Base-by-base conservation (phyloP, 2,888 invertebrate genomes). In the Melanostoma scalare region DNA sequence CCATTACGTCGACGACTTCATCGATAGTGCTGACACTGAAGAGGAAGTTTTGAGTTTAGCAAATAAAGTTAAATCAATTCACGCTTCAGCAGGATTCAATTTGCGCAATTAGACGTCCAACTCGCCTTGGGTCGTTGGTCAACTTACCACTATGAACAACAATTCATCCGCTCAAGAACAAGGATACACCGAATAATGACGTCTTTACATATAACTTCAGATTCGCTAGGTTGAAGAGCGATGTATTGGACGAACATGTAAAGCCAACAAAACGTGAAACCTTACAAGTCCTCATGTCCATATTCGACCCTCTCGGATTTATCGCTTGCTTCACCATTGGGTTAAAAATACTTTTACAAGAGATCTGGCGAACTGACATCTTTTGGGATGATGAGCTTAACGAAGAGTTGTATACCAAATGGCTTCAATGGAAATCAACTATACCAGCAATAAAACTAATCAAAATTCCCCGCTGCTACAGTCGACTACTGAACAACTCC, bases 1-100 rank as follows among this genome's bases (percentile, higher is more conserved):
- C 6, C 85, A 79, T 55, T 88, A 88, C 55, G 85, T 88, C 75
- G 87, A 88, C 52, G 87, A 87, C 44, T 85, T 84, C 33, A 55
- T 87, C 6, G 86, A 86, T 31, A 86, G 86, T 42, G 71, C 69
- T 6, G 74, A 86, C 10, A 82, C 85, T 0, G 75, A 74, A 58
- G 77, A 77, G 63, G 71, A 71, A 55, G 80, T 74, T 20, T 38
- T 77, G 20, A 46, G 73, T 36, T n/a, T 76, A 30, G 67, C 63
- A 6, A 53, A 52, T 42, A 53, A 85, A 6, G 44, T 76, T 20
- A 20, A 10, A 8, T 10, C 3, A 10, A 52, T 67, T 20, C 72
- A 40, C 67, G 20, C 46, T 10, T 46, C 55, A n/a, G 76, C 53
- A 6, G 68, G 52, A 2, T 79, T 75, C 35, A 4, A 56, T 20